Base-by-base conservation (phyloP, 2,888 invertebrate species). In the Empis livida region DNA sequence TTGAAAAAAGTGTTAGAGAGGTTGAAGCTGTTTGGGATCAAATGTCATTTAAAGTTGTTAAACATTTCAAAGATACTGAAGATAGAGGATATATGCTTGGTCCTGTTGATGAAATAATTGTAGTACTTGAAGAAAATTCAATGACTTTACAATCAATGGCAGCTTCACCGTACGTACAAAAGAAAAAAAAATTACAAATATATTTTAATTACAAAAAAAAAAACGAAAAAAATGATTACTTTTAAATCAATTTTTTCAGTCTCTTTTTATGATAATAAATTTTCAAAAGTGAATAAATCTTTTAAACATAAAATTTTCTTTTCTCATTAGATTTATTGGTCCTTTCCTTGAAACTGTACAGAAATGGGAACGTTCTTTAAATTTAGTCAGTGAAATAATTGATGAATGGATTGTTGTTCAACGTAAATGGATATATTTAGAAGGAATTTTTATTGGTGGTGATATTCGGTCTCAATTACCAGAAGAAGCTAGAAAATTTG, bases 131-230 rank as follows among this genome's bases (percentile, higher is more conserved):
- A 61, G 92, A 94, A 58, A 90, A 92, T 61, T 78, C 85, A 47
- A 86, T 94, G 83, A 84, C 84, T 59, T 71, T 94, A 45, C 92
- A 93, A 70, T 87, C 89, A 55, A 93, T 94, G 89, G 84, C 84
- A 1, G 85, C 85, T 0, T 89, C 89, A 3, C 85, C 84, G 77
- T 80, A 53, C 71, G 75, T 58, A n/a, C 5, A 30, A 3, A 27
- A 30, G 17, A 42, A 5, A 38, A 32, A 32, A 5, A 5, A 32
- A 35, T 14, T 31, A 14, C 14, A 14, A 30, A 30, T 43, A 10
- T 14, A 16, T 1, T 15, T 2, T n/a, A 23, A n/a, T 23, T 17
- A 3, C 39, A n/a, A 39, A 39, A 14, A 17, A 14, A 39, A 14
- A 17, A 11, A 3, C 3, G 5, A 39, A 14, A 6, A 6, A 39